Evolutionary conservation across 2,888 invertebrate genomes (phyloP), one percentile per base, ranked within the genome.

Genomic region (Drosophila neoperkinsi): DNA sequence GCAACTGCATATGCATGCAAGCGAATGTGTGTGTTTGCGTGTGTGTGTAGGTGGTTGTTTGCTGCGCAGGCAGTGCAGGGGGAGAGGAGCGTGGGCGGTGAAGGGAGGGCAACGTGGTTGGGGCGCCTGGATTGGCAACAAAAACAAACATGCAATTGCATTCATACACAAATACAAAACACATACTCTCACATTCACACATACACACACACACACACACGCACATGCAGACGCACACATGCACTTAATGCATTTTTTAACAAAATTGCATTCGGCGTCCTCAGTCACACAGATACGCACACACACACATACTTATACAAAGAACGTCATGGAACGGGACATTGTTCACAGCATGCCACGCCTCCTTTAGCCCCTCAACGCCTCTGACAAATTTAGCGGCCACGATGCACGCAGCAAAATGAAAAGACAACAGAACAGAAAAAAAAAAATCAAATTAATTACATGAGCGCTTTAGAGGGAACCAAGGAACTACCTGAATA

Each of bases 181-280:
- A 21, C 62, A 66, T 68, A 53, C 64, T 68, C 63, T 71, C 62
- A 63, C 59, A 68, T 38, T 28, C 38, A 30, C 63, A 67, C 30
- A 28, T 7, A 21, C 43, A 46, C 33, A 16, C 60, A 71, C 55
- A 51, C 38, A 34, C 65, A 64, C 50, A 61, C 59, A 61, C 21
- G 49, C 28, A 36, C 28, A 30, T 18, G 34, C 41, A 21, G 16
- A 59, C 59, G 55, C 61, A 62, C 61, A 79, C 74, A 79, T 89
- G 75, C 78, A 81, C 80, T 83, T 77, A 79, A 82, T 88, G 86
- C 84, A 88, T 84, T 90, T 90, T 91, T 91, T 89, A 85, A 87
- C 87, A 88, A 91, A 90, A 91, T 90, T 87, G 83, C 90, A 90
- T 88, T 91, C 90, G 82, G 72, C 85, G 82, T 81, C 81, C 83